phyloP scores from a whole-genome alignment of 2,888 invertebrate species.

The Troides oblongomaculatus region DNA sequence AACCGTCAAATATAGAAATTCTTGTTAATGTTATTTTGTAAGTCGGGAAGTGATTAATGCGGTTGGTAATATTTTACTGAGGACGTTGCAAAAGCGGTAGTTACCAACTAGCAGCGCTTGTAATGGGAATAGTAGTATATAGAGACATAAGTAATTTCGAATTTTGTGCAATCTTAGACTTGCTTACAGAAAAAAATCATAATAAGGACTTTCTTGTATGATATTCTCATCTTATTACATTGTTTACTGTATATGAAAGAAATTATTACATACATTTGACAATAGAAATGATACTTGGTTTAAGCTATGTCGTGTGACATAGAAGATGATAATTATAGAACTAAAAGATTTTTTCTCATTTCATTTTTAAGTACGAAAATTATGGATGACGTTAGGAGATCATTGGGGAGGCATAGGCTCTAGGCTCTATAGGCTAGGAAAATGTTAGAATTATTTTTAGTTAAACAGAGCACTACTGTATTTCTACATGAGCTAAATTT shows the following conservation, averaged over 20 bases:
- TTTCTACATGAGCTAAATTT: not conserved
- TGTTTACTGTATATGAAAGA: slow-evolving; percentile 9
- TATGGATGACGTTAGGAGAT: too few species aligned
- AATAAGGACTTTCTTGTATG: not conserved
- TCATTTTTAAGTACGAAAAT: too few species aligned
- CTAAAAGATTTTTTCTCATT: not conserved
- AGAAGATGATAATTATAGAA: not conserved
- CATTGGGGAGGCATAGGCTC: too few species aligned
- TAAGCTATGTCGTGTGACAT: not conserved
- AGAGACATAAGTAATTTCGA: not conserved
- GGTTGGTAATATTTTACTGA: slow-evolving; percentile 33
- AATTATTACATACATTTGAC: slow-evolving; percentile 11
- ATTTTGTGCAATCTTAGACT: not conserved
- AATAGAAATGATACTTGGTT: not conserved
- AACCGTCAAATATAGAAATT: slow-evolving; percentile 18
- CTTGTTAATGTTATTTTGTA: slow-evolving; percentile 30
- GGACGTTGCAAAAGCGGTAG: slow-evolving; percentile 35
- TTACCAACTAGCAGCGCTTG: slow-evolving; percentile 1
- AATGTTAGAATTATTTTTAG: too few species aligned
- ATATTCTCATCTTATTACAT: too few species aligned
- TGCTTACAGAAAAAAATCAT: not conserved
- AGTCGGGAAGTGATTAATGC: slow-evolving; percentile 36
- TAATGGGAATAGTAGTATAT: slow-evolving; percentile 3
- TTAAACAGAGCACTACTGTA: not conserved
- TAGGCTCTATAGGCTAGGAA: too few species aligned